Evolutionary conservation across 2,888 invertebrate species (phyloP).

Genomic region (Leptodirus hochenwartii): DNA sequence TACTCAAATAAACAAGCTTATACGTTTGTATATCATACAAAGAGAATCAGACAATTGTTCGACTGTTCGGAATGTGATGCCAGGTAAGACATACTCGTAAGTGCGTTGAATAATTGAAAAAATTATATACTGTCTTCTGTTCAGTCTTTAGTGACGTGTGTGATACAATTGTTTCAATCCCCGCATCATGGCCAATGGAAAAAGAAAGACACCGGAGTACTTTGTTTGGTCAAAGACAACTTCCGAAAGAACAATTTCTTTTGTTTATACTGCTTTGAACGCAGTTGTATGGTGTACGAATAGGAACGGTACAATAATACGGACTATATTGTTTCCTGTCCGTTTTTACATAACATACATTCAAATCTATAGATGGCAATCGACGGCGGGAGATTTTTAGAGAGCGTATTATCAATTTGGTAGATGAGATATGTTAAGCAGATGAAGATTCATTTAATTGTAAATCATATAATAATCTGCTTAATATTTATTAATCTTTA

Average conservation of each 20-base stretch:
- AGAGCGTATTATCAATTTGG: too few species aligned
- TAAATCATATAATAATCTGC: too few species aligned
- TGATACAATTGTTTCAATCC: conserved; percentile 74
- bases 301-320: conserved; percentile 88
- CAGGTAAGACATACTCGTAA: conserved; percentile 42
- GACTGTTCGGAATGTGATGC: conserved; percentile 66
- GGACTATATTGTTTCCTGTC: conserved; percentile 59
- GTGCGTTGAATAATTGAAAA: too few species aligned
- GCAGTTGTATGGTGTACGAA: conserved; percentile 71
- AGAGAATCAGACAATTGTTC: conserved; percentile 73
- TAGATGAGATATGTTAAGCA: too few species aligned
- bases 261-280: conserved; percentile 67
- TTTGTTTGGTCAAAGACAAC: conserved; percentile 85
- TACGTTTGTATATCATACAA: too few species aligned
- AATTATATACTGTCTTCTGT: too few species aligned
- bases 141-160: conserved; percentile 67
- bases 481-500: too few species aligned
- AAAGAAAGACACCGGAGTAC: conserved; percentile 69
- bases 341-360: conserved; percentile 78
- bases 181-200: conserved; percentile 72
- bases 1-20: too few species aligned
- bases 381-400: too few species aligned
- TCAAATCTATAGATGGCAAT: too few species aligned
- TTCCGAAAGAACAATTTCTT: conserved; percentile 77
- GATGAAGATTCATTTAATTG: too few species aligned